Conservation (phyloP, 1,140 invertebrate species). For the Ceratoteleas bidentatus region DNA sequence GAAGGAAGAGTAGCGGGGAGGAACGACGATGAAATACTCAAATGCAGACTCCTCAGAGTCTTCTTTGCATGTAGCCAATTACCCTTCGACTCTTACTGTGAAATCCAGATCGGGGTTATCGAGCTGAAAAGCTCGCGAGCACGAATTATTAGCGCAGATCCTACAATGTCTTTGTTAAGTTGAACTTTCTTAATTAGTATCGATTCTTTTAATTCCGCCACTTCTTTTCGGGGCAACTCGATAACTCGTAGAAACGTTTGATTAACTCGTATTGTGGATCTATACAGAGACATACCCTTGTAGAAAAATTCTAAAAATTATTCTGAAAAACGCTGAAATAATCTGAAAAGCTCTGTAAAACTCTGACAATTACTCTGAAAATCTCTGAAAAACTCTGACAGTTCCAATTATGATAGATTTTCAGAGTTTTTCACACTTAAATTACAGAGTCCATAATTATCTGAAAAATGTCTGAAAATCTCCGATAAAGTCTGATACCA, state of each 20-base stretch:
- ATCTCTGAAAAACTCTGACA: too few relatives aligned
- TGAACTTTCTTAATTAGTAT: conserved; percentile 64
- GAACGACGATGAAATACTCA: conserved; percentile 70
- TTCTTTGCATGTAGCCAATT: conserved; percentile 70
- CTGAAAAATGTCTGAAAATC: too few relatives aligned
- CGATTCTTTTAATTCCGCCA: conserved; percentile 39
- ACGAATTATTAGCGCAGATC: conserved; percentile 63
- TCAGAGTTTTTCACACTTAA: too few relatives aligned
- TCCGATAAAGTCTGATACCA: too few relatives aligned
- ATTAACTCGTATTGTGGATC: neutral
- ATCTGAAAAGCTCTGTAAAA: too few relatives aligned
- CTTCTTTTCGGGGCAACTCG: conserved; percentile 29
- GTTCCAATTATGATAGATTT: too few relatives aligned
- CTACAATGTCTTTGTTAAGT: conserved; percentile 55
- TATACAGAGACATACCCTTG: too few relatives aligned
- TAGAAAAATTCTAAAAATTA: too few relatives aligned
- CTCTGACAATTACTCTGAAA: too few relatives aligned
- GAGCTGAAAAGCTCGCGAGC: conserved; percentile 61
- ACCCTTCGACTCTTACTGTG: conserved; percentile 63
- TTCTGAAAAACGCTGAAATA: too few relatives aligned
- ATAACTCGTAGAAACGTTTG: conserved; percentile 23
- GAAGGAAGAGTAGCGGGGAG: conserved; percentile 66
- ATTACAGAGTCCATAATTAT: too few relatives aligned
- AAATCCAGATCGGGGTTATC: conserved; percentile 64
- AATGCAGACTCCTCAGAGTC: conserved; percentile 72